Evolutionary conservation across 92 coral and sea anemone species (phyloP), one percentile per base, ranked within the genome.

Genomic region (Plumapathes pennacea): DNA sequence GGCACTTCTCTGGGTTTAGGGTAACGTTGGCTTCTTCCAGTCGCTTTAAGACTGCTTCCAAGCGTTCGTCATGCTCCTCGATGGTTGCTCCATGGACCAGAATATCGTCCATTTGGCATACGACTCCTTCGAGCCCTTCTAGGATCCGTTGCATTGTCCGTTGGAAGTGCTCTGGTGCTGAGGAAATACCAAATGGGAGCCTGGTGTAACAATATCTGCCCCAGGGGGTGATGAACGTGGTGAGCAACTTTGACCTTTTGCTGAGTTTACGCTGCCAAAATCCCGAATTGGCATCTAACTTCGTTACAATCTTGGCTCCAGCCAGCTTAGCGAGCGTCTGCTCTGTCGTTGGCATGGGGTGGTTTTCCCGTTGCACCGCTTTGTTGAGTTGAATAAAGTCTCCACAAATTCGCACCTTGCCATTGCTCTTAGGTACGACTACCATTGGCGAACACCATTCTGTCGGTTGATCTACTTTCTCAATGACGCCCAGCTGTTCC

Each of bases 131-230:
- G 6, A 58, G 38, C 23, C 78, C 74, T 0, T 52, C 88, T 18
- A 74, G 72, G 13, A 74, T 63, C 17, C 60, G 18, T 46, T 74
- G 73, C 63, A 81, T 74, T 3, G 54, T 17, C 23, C 46, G 74
- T 50, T 82, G 78, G 33, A 75, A 74, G 31, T 82, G 89, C 54
- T 73, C 89, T 22, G 82, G 82, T 1, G 88, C 73, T 17, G 68
- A 64, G 1, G 77, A 81, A 20, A 81, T 81, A 12, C 88, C 88
- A 32, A 74, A 73, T 20, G 82, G 88, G 6, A 81, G 50, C 23
- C 73, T 37, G n/a, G 20, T 46, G 59, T 73, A 66, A 37, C 82
- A 74, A 38, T 37, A 69, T 10, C 77, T 33, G 28, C 85, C 90
- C 80, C 81, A 65, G 3, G 90, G 77, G 4, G 81, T 60, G 26